Conservation (phyloP, 2,113 vertebrate genomes). For the Hippolais icterina region DNA sequence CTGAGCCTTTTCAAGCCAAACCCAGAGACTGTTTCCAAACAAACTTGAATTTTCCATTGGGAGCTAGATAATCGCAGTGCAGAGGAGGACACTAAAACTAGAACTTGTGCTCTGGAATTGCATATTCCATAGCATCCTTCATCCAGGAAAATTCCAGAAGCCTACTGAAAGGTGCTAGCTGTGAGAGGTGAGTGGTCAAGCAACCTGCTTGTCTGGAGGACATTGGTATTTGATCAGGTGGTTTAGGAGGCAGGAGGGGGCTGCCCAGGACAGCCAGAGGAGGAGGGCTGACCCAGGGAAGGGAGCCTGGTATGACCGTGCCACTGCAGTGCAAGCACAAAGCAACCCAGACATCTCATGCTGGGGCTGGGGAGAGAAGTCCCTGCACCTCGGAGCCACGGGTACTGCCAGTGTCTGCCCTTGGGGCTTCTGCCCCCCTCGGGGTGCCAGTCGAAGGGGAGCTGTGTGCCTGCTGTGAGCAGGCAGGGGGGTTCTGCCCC, state of each 20-base stretch:
- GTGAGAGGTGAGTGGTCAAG: accelerated
- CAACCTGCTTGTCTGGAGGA: not conserved
- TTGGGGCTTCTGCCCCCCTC: not conserved
- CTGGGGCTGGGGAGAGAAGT: not conserved
- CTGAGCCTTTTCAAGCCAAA: constrained; percentile 4
- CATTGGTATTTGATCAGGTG: not conserved
- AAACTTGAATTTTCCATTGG: constrained; percentile 15
- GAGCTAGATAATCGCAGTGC: constrained; percentile 12
- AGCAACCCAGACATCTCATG: accelerated
- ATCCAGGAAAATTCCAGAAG: not conserved
- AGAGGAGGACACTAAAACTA: constrained; percentile 25
- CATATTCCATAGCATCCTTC: not conserved
- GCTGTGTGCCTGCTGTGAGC: not conserved
- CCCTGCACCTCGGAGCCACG: accelerated
- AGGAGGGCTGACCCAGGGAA: not conserved
- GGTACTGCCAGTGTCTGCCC: not conserved
- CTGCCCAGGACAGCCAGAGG: not conserved
- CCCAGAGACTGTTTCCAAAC: not conserved
- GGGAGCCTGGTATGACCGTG: accelerated
- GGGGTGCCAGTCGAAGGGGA: accelerated
- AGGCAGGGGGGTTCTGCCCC: accelerated
- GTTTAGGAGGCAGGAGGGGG: not conserved
- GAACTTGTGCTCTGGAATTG: not conserved
- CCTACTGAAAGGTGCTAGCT: not conserved
- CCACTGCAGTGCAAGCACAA: accelerated